Evolutionary conservation across 2,888 invertebrate species (phyloP).

Genomic region (Hofmannophila pseudospretella): DNA sequence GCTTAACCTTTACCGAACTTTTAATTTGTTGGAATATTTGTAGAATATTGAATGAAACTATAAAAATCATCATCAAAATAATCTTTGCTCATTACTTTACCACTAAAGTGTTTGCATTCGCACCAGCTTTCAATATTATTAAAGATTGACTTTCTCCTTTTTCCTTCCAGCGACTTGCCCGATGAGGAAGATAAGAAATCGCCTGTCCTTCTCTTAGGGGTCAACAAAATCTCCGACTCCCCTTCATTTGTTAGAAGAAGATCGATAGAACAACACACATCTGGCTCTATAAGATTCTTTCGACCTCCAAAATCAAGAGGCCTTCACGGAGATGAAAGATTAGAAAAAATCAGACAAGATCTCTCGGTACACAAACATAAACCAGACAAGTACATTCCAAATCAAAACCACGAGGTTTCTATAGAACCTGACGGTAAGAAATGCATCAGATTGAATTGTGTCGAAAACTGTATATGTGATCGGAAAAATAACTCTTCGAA

Average conservation of each 20-base stretch:
- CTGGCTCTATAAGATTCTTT: constrained; percentile 65
- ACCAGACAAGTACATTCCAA: constrained; percentile 64
- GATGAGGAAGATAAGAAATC: constrained; percentile 79
- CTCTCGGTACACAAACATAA: constrained; percentile 62
- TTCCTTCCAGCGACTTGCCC: constrained; percentile 77
- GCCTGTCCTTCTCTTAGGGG: constrained; percentile 78
- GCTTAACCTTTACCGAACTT: no score
- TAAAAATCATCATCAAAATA: no score
- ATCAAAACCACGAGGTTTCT: constrained; percentile 47
- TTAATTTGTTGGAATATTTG: background rate
- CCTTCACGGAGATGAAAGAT: constrained; percentile 62
- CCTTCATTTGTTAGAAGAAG: constrained; percentile 60
- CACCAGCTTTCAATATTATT: background rate
- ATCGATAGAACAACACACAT: constrained; percentile 53
- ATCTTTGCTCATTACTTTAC: no score
- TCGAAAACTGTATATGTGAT: constrained; percentile 62
- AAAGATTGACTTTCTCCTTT: background rate
- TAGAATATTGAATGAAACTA: background rate
- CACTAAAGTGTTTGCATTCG: background rate
- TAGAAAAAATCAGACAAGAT: constrained; percentile 68
- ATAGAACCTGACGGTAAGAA: constrained; percentile 48
- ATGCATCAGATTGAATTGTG: constrained; percentile 59
- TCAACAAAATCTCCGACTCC: constrained; percentile 75
- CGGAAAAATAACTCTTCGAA: constrained; percentile 53
- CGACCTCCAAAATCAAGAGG: constrained; percentile 66